Evolutionary conservation across 2,888 invertebrate species (phyloP), one percentile per base, ranked within the genome.

Genomic region (Malthinus seriepunctatus): DNA sequence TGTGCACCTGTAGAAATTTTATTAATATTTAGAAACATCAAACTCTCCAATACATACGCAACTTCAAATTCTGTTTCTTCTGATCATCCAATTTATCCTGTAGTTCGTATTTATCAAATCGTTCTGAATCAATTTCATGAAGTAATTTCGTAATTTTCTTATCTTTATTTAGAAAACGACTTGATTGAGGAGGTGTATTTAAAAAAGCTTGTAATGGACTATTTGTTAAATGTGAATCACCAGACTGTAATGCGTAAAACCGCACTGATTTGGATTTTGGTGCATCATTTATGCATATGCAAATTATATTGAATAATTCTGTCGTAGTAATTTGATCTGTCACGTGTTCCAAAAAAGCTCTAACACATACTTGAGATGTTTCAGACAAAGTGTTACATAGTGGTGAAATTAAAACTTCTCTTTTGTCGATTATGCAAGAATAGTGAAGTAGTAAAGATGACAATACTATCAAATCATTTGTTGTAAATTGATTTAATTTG

Each of bases 81-180:
- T 83, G 83, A 44, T 79, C 76, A 31, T 78, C 75, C 0, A 88
- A 69, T 67, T 88, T 87, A 32, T 86, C 85, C 56, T 84, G 83
- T 11, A 88, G 69, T 67, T 84, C 86, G 55, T 80, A 81, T 50
- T 86, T 84, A 67, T 88, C 88, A 69, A 84, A 86, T 35, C 83
- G 78, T 71, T 87, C 85, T 0, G 84, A 80, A 63, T 88, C 87
- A 5, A 88, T 72, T 14, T 84, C 84, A 0, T 83, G 81, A 63
- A 80, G 81, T 38, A 88, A 69, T 3, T 80, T 77, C 11, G 83
- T 77, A 8, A 88, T 80, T 67, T 81, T 79, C 3, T 74, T 73
- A 60, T 77, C 74, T 60, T 71, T 74, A 53, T 76, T 75, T 31
- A 75, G 72, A 1, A 69, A 55, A 31, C 65, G 65, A 33, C 55